Base-by-base conservation (phyloP, 2,888 invertebrate genomes). In the Halocaridina rubra region DNA sequence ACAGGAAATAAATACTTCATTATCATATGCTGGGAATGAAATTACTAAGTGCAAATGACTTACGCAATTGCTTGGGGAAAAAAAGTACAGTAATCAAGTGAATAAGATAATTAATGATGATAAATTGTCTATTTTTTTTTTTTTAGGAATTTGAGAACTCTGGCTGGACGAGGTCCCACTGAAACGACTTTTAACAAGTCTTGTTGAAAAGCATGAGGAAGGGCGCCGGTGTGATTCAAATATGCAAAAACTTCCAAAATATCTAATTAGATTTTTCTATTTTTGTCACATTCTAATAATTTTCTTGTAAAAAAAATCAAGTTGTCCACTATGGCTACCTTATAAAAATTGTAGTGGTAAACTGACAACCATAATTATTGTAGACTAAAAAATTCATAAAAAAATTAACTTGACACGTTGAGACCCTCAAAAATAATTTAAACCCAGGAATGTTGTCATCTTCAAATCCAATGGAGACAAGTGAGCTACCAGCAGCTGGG, bases 401-500 rank as follows among this genome's bases (percentile, higher is more conserved):
- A 72, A 53, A n/a, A 16, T 74, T 76, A 16, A n/a, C 76, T 81
- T 57, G 57, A 74, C 24, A 77, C 71, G 71, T 78, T 82, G 59
- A 82, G 77, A 82, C 77, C 77, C 82, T 71, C 77, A 77, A 76
- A 77, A 46, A 77, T 53, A 82, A 82, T 82, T 82, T 77, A 57
- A 77, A 82, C 77, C 79, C 57, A 84, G 84, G 84, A 84, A 84
- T 84, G 84, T 79, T 79, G 74, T 24, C 77, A 82, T 82, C 82
- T 78, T 72, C 71, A 82, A 57, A 71, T 82, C 82, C 82, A 82
- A 82, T 82, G 82, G 82, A 74, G 79, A 84, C 59, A 80, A 74
- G 84, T 84, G 84, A 84, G 84, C 84, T 84, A 84, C 74, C 82
- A 82, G 78, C 71, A 82, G 82, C 82, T 77, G 82, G 82, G 72